A percentile compares a stretch with the other conserved stretches of the same genome.
These are phyloP conservation scores for Panthera uncia DNA, from an alignment of 2,113 vertebrate species.

Conservation along the genomic window DNA sequence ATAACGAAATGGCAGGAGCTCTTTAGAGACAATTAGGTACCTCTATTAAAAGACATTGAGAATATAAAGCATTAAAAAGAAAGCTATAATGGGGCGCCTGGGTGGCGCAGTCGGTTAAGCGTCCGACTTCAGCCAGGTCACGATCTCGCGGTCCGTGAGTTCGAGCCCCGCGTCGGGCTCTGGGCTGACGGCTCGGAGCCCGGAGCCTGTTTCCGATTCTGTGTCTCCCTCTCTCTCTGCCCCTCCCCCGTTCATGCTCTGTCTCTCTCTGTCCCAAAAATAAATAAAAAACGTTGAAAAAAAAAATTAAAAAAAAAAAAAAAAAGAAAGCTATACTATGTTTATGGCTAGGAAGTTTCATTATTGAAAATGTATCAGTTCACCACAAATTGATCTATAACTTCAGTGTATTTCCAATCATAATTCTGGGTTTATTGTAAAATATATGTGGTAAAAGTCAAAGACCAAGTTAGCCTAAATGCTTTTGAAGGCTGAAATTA, in stretches of 20 bases:
- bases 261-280: no score
- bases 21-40: background rate
- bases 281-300: no score
- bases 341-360: background rate
- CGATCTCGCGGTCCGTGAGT: no score
- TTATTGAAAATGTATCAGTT: background rate
- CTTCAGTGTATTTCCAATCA: background rate
- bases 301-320: no score
- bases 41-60: background rate
- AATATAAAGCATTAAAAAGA: background rate
- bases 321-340: background rate
- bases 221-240: no score
- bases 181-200: no score
- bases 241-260: no score
- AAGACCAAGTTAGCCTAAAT: background rate
- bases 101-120: no score
- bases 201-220: no score
- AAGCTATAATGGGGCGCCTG: no score
- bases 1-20: background rate
- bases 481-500: background rate
- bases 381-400: background rate
- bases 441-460: background rate
- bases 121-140: no score
- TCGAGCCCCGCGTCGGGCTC: no score
- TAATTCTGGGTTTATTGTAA: conserved; percentile 18